A percentile compares a stretch with the other conserved stretches of the same genome.
Conservation (phyloP, 2,113 vertebrate species). For the Prinia subflava region DNA sequence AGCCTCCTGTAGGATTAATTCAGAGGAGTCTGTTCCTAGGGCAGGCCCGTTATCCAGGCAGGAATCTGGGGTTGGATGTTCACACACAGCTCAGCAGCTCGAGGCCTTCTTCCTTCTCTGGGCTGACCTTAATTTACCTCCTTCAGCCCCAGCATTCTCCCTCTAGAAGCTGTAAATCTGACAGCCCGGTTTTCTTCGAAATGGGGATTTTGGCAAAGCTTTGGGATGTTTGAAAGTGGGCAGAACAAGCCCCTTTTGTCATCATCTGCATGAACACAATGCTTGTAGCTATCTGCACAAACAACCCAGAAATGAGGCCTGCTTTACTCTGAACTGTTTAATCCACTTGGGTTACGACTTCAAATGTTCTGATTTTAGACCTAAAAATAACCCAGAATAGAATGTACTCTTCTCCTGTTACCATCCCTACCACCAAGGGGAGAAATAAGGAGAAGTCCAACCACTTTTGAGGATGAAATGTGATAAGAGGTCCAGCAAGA, state of each 20-base stretch:
- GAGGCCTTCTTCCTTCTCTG: background rate
- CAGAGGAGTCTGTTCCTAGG: background rate
- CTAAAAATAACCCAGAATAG: conserved; percentile 64
- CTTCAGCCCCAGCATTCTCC: background rate
- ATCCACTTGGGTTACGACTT: background rate
- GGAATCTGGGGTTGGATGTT: background rate
- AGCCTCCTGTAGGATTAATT: background rate
- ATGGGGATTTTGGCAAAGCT: background rate
- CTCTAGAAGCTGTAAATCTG: background rate
- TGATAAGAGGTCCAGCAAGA: background rate
- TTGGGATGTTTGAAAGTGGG: background rate
- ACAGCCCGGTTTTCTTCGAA: background rate
- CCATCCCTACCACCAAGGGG: background rate
- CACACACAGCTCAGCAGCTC: background rate
- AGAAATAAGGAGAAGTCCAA: conserved; percentile 1
- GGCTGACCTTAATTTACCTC: conserved; percentile 8
- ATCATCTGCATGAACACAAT: background rate
- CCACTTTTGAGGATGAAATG: background rate
- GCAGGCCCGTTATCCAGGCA: background rate
- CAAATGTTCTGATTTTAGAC: conserved; percentile 6
- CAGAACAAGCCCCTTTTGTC: background rate
- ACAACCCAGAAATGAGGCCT: background rate
- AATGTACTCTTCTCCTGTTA: conserved; percentile 36
- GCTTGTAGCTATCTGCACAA: background rate
- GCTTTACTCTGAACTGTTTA: background rate